These are phyloP conservation scores for Oryzias melastigma DNA, from an alignment of 2,113 vertebrate species.

Conservation along the genomic window DNA sequence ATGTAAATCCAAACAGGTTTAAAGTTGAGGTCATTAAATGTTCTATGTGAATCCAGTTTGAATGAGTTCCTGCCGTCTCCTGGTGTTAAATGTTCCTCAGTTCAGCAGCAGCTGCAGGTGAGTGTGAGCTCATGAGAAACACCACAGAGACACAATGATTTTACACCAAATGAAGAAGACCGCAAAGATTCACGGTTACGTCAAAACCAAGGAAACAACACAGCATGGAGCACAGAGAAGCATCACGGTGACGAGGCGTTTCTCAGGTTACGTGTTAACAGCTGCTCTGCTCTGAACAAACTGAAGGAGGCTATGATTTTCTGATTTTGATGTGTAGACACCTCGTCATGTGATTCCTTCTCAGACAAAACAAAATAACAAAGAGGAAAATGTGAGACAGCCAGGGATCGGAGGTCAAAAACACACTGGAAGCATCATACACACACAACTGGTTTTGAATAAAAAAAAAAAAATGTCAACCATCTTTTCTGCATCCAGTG, in stretches of 20 bases:
- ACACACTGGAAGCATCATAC: conserved; percentile 5
- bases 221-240: background rate
- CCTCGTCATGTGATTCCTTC: conserved; percentile 7
- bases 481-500: background rate
- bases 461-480: background rate
- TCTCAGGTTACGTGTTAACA: background rate
- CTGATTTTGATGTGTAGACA: background rate
- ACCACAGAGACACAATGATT: background rate
- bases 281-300: background rate
- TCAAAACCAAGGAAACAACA: background rate
- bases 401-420: conserved; percentile 5
- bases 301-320: background rate
- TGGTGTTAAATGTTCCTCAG: conserved; percentile 11
- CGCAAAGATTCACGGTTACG: background rate
- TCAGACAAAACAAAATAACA: background rate
- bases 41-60: background rate
- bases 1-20: background rate
- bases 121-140: conserved; percentile 3
- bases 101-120: conserved; percentile 46
- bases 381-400: background rate
- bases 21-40: background rate
- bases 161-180: background rate
- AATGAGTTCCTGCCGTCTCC: background rate
- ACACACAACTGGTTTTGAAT: background rate
- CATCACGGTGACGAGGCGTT: background rate